Evolutionary conservation across 2,888 invertebrate genomes (phyloP).

Genomic region (Lamellibrachia columna): DNA sequence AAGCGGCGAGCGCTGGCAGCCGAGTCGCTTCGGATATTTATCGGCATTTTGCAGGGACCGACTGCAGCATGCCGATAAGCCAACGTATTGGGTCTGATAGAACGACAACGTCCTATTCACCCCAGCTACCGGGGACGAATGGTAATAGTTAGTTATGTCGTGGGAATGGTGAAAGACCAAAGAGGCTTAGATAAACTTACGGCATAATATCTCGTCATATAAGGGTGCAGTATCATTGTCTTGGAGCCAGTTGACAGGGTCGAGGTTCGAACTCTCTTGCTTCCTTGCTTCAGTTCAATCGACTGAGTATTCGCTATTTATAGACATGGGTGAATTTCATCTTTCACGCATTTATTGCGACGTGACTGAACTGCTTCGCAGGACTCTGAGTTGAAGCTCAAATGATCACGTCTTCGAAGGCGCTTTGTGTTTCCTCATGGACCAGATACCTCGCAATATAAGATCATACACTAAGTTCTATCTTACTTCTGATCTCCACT

Average conservation of each 20-base stretch:
- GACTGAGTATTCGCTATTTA: too few relatives aligned
- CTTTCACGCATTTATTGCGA: too few relatives aligned
- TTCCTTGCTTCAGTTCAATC: not conserved
- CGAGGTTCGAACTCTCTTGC: not conserved
- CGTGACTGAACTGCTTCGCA: too few relatives aligned
- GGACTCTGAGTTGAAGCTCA: too few relatives aligned
- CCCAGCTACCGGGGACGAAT: conserved; percentile 1
- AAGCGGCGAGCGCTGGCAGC: not conserved
- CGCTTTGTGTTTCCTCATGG: too few relatives aligned
- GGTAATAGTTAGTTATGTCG: not conserved
- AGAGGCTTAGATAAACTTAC: not conserved
- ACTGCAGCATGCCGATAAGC: not conserved
- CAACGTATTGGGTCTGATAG: not conserved
- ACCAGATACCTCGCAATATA: too few relatives aligned
- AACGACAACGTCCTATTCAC: not conserved
- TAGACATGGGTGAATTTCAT: too few relatives aligned
- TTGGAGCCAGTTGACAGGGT: not conserved
- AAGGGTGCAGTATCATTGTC: not conserved
- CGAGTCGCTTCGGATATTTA: conserved; percentile 2
- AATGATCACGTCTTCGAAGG: too few relatives aligned
- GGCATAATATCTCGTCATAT: not conserved
- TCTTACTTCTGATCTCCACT: too few relatives aligned
- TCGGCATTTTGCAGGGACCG: not conserved
- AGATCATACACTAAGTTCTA: too few relatives aligned
- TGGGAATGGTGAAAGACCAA: not conserved